A percentile compares a stretch with the other conserved stretches of the same genome.
Evolutionary conservation across 2,797 vertebrate species (phyloP).

Genomic region (Emydoidea blandingii): DNA sequence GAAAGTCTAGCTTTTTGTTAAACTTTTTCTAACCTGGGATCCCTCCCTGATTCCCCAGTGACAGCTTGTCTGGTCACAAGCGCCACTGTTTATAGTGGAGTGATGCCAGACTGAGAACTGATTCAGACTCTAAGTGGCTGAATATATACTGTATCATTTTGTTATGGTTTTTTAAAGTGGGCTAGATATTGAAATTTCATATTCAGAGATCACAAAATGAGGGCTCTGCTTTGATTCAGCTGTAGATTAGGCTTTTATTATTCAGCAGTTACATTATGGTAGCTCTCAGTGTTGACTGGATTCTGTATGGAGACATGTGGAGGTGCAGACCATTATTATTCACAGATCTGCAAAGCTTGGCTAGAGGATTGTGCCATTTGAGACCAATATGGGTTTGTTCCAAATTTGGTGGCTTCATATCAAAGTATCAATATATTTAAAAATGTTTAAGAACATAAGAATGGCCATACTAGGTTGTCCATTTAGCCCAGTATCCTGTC

Average conservation of each 20-base stretch:
- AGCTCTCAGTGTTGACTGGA: neutral
- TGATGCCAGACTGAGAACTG: fast-evolving
- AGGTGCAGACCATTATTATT: neutral
- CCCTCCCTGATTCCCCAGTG: neutral
- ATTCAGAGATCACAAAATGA: neutral
- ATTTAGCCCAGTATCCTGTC: no score
- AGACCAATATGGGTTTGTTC: neutral
- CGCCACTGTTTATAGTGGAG: fast-evolving
- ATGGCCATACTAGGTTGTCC: no score
- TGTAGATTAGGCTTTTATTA: neutral
- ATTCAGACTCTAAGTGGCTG: fast-evolving
- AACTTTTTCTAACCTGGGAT: neutral
- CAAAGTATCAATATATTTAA: neutral
- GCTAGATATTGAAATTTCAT: neutral
- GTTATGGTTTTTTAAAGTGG: neutral
- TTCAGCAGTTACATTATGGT: neutral
- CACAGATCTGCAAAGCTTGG: neutral
- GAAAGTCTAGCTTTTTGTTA: neutral
- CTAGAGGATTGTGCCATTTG: neutral
- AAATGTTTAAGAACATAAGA: neutral
- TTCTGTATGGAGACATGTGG: neutral
- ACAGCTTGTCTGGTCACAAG: neutral
- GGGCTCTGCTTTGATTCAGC: neutral
- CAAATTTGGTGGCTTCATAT: neutral
- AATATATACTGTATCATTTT: neutral